Percentiles rank a stretch among this genome's conserved stretches.
Evolutionary conservation across 2,797 vertebrate species (phyloP).

Genomic region (Tapirus indicus): DNA sequence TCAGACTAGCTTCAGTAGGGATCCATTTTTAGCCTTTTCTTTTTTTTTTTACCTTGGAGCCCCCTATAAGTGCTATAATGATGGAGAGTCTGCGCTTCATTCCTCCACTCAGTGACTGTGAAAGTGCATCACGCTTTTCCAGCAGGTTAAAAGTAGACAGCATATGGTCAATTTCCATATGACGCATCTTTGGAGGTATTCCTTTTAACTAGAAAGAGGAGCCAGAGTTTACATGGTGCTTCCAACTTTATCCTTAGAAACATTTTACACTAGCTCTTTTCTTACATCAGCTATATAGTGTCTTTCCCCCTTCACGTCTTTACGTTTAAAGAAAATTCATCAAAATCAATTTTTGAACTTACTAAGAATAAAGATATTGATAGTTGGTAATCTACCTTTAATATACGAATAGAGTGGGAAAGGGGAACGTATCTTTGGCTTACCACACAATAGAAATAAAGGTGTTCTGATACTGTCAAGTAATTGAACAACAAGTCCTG

Average conservation of each 20-base stretch:
- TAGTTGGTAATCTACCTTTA: neutral
- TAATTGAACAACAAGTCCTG: constrained; percentile 96
- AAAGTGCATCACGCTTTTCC: constrained; percentile 91
- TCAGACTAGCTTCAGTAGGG: fast-evolving
- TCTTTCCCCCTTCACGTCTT: neutral
- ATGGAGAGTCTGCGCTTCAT: constrained; percentile 98
- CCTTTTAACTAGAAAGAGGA: constrained; percentile 93
- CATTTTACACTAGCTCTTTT: neutral
- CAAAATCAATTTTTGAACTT: neutral
- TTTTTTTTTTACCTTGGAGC: constrained; percentile 92
- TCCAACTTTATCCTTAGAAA: neutral
- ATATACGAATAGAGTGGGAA: neutral
- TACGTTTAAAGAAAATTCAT: constrained; percentile 33
- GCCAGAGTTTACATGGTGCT: constrained; percentile 17
- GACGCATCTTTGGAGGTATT: constrained; percentile 89
- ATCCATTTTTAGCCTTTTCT: neutral
- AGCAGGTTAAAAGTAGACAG: constrained; percentile 93
- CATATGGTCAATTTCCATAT: constrained; percentile 92
- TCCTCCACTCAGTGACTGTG: constrained; percentile 95
- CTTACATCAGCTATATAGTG: neutral
- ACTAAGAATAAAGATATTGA: neutral
- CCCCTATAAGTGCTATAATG: constrained; percentile 96
- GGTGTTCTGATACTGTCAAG: constrained; percentile 96
- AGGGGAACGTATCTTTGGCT: constrained; percentile 56
- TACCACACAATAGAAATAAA: constrained; percentile 96